These are phyloP conservation scores for Cyclophora punctaria DNA, from an alignment of 2,888 invertebrate species.

Conservation along the genomic window DNA sequence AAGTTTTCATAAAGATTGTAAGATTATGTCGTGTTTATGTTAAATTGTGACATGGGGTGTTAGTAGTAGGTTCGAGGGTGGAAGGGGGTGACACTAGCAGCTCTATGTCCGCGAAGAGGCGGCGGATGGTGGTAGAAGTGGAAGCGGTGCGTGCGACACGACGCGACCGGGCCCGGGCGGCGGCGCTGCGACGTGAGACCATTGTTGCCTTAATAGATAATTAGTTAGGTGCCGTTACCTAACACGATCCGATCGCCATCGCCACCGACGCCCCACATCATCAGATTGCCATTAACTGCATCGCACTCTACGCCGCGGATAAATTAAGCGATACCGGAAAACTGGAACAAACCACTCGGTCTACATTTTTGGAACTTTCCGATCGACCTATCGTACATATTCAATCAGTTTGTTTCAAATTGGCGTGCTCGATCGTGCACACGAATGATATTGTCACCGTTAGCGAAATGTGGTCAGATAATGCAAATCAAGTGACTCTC, in stretches of 20 bases:
- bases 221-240: slow-evolving; percentile 68
- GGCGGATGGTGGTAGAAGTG: slow-evolving; percentile 10
- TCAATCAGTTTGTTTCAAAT: slow-evolving; percentile 19
- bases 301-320: slow-evolving; percentile 28
- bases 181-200: slow-evolving; percentile 51
- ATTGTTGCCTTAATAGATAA: slow-evolving; percentile 71
- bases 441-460: slow-evolving; percentile 18
- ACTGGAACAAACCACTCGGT: slow-evolving; percentile 32
- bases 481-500: slow-evolving; percentile 1
- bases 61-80: too few relatives aligned
- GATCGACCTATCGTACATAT: slow-evolving; percentile 17
- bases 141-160: slow-evolving; percentile 35
- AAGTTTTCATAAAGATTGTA: too few relatives aligned
- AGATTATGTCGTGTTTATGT: too few relatives aligned
- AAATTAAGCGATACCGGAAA: slow-evolving; percentile 30
- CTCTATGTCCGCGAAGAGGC: too few relatives aligned
- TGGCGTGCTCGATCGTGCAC: slow-evolving; percentile 20
- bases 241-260: slow-evolving; percentile 56
- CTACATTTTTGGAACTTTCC: slow-evolving; percentile 22
- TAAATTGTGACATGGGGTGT: too few relatives aligned
- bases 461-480: slow-evolving; percentile 12
- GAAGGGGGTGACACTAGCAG: too few relatives aligned
- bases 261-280: slow-evolving; percentile 46
- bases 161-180: slow-evolving; percentile 35
- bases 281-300: slow-evolving; percentile 37